A percentile compares a stretch with the other conserved stretches of the same genome.
phyloP scores from a whole-genome alignment of 1,140 invertebrate genomes.

The Drosophila sechellia region DNA sequence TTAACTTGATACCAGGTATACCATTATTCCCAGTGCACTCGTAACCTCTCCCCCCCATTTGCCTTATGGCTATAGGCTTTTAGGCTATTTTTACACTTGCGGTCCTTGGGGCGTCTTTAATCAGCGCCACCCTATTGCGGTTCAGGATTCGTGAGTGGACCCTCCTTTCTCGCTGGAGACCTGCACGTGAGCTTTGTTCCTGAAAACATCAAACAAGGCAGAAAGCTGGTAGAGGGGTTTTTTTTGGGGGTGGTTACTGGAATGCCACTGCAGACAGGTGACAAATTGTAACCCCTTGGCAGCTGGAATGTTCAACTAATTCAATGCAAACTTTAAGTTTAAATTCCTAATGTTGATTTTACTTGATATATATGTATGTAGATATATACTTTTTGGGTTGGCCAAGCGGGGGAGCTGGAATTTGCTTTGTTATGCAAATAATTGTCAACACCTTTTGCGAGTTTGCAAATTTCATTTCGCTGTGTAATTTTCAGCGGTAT shows the following conservation, averaged over 20 bases:
- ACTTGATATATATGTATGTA: slow-evolving; percentile 2
- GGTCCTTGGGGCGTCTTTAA: slow-evolving; percentile 62
- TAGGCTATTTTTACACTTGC: slow-evolving; percentile 55
- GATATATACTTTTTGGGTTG: slow-evolving; percentile 28
- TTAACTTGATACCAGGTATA: not conserved
- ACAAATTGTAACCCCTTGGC: slow-evolving; percentile 25
- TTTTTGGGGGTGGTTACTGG: not conserved
- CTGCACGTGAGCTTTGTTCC: slow-evolving; percentile 39
- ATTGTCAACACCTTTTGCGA: slow-evolving; percentile 76
- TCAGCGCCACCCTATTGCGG: slow-evolving; percentile 43
- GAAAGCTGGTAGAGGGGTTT: slow-evolving; percentile 1
- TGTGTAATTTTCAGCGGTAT: slow-evolving; percentile 58
- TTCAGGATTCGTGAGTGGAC: slow-evolving; percentile 2
- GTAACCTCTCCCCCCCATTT: slow-evolving; percentile 13
- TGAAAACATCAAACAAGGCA: slow-evolving; percentile 37
- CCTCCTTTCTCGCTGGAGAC: slow-evolving; percentile 19
- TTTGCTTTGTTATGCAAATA: slow-evolving; percentile 78
- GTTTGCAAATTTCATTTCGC: slow-evolving; percentile 74
- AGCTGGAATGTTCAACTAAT: slow-evolving; percentile 21
- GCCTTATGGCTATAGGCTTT: slow-evolving; percentile 9
- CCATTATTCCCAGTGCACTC: slow-evolving; percentile 2
- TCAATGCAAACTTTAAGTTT: slow-evolving; percentile 47
- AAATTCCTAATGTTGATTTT: slow-evolving; percentile 55
- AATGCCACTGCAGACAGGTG: slow-evolving; percentile 3
- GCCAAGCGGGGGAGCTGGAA: not conserved